These are phyloP conservation scores for Chloebia gouldiae DNA, from an alignment of 2,113 vertebrate species.

Conservation along the genomic window DNA sequence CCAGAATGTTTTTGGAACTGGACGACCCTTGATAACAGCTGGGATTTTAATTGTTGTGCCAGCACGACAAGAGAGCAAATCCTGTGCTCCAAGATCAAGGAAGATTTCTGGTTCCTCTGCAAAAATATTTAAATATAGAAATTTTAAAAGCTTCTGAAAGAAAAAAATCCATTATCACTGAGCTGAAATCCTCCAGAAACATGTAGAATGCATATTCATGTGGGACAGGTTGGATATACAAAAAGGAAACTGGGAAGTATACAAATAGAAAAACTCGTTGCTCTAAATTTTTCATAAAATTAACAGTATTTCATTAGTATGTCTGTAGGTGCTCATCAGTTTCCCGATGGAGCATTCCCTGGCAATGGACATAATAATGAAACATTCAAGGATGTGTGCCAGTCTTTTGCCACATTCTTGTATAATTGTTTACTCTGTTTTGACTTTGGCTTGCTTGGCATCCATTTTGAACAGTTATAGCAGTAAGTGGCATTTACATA, in stretches of 20 bases:
- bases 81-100: conserved; percentile 84
- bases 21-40: conserved; percentile 85
- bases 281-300: neutral
- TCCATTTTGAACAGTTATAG: neutral
- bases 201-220: neutral
- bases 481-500: neutral
- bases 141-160: neutral
- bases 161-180: neutral
- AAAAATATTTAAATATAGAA: conserved; percentile 18
- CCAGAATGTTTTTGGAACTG: conserved; percentile 90
- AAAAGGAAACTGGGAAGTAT: neutral
- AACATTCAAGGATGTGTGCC: neutral
- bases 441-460: neutral
- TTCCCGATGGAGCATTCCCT: neutral
- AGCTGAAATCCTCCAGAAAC: neutral
- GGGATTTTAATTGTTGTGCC: conserved; percentile 87
- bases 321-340: neutral
- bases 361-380: neutral
- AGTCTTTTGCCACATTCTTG: neutral
- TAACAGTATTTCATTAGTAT: neutral
- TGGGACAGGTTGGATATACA: neutral
- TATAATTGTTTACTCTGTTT: neutral
- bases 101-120: conserved; percentile 87
- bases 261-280: neutral
- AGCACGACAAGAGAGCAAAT: conserved; percentile 84